Conservation (phyloP, 2,113 vertebrate genomes). For the Hemiscyllium ocellatum region DNA sequence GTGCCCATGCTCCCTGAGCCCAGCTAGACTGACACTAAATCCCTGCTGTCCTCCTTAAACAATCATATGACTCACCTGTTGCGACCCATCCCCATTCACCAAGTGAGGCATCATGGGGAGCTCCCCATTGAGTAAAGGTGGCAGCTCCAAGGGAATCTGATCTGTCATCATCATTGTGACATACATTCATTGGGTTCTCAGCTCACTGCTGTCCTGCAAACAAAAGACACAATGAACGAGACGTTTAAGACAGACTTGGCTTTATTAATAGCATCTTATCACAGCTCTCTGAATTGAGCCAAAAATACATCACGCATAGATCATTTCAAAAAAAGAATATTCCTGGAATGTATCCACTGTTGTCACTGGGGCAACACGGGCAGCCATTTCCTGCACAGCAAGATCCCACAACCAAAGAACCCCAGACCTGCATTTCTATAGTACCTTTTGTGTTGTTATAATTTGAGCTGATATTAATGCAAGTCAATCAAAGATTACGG, state of each 20-base stretch:
- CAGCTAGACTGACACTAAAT: too few species aligned
- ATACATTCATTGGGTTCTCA: slow-evolving; percentile 99
- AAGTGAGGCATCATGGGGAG: slow-evolving; percentile 91
- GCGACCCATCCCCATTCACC: slow-evolving; percentile 85
- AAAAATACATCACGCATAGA: not conserved
- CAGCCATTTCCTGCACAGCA: not conserved
- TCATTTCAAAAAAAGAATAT: not conserved
- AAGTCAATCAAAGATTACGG: too few species aligned
- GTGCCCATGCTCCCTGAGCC: too few species aligned
- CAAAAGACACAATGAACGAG: not conserved
- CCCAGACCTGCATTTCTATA: not conserved
- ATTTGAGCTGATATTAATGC: too few species aligned
- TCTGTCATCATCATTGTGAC: slow-evolving; percentile 99
- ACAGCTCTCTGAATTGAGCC: not conserved
- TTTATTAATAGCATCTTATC: not conserved
- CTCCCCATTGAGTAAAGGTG: slow-evolving; percentile 88
- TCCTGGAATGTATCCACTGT: not conserved
- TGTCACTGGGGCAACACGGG: not conserved
- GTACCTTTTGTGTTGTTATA: not conserved
- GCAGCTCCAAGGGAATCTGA: slow-evolving; percentile 96
- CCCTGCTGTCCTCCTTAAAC: not conserved
- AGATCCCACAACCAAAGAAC: not conserved
- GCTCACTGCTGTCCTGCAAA: slow-evolving; percentile 73
- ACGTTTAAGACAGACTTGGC: not conserved
- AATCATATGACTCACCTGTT: slow-evolving; percentile 71